Evolutionary conservation across 2,888 invertebrate genomes (phyloP).

Genomic region (Campaea margaritaria): DNA sequence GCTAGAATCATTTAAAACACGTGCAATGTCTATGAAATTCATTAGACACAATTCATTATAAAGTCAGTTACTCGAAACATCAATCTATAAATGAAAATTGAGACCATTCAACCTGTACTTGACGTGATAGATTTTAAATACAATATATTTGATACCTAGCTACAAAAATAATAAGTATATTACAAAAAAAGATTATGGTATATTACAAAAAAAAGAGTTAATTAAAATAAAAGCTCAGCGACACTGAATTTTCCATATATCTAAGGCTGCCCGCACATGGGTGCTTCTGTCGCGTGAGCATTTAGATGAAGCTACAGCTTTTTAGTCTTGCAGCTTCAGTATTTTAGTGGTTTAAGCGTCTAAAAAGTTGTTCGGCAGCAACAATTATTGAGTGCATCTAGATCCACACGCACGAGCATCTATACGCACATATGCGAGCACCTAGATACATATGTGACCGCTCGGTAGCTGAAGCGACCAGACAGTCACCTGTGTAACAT

Average conservation of each 20-base stretch:
- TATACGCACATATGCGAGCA: too few relatives aligned
- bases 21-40: conserved; percentile 48
- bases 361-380: too few relatives aligned
- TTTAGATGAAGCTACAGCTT: too few relatives aligned
- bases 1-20: conserved; percentile 41
- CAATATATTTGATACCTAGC: conserved; percentile 60
- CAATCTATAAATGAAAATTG: conserved; percentile 52
- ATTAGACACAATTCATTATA: conserved; percentile 44
- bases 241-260: conserved; percentile 68
- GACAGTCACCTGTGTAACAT: too few relatives aligned
- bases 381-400: too few relatives aligned
- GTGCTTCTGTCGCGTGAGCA: too few relatives aligned
- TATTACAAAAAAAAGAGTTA: conserved; percentile 71
- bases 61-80: conserved; percentile 50
- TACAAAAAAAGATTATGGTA: too few relatives aligned
- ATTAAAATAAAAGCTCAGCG: conserved; percentile 74
- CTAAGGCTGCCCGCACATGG: conserved; percentile 4
- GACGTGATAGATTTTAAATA: conserved; percentile 47
- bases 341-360: too few relatives aligned
- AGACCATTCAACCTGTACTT: conserved; percentile 62
- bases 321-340: too few relatives aligned
- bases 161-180: conserved; percentile 75
- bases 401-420: too few relatives aligned
- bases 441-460: too few relatives aligned
- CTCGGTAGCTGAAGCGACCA: too few relatives aligned